phyloP scores from a whole-genome alignment of 2,797 vertebrate species.

The Epinephelus awoara region DNA sequence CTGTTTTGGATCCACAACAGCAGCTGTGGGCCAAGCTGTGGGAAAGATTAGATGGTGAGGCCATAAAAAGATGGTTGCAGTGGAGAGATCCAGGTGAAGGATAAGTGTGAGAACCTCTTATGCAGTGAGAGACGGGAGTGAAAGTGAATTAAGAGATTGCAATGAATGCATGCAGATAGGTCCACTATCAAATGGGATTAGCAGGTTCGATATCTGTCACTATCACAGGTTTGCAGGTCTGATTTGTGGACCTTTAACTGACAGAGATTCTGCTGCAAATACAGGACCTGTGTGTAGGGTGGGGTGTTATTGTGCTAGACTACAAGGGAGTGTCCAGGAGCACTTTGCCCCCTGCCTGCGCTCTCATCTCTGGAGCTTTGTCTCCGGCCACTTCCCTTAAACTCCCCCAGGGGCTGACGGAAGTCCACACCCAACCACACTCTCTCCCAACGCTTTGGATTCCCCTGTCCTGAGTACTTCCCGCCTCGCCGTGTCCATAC shows the following conservation, averaged over 20 bases:
- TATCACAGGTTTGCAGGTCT: not conserved
- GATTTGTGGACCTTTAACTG: constrained; percentile 16
- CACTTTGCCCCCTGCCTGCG: constrained; percentile 53
- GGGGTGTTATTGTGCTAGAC: constrained; percentile 43
- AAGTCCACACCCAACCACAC: constrained; percentile 71
- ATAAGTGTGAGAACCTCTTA: constrained; percentile 5
- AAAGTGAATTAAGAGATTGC: not conserved
- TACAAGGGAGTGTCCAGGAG: constrained; percentile 61
- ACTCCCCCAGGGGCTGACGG: constrained; percentile 62
- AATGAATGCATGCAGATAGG: not conserved
- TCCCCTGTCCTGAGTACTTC: constrained; percentile 67
- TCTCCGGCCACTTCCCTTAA: constrained; percentile 69
- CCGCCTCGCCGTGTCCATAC: constrained; percentile 42
- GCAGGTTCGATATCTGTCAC: not conserved
- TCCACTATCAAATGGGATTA: not conserved
- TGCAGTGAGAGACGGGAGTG: not conserved
- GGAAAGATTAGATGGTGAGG: constrained; percentile 50
- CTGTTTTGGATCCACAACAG: constrained; percentile 57
- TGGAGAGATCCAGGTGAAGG: constrained; percentile 31
- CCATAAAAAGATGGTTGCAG: constrained; percentile 35
- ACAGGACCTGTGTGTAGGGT: constrained; percentile 41
- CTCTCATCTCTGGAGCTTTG: constrained; percentile 78
- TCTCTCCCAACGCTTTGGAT: constrained; percentile 46
- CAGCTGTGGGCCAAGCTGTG: constrained; percentile 69
- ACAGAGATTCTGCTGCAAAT: constrained; percentile 28